phyloP scores from a whole-genome alignment of 2,888 invertebrate species.

The Chloroclystis v-ata region DNA sequence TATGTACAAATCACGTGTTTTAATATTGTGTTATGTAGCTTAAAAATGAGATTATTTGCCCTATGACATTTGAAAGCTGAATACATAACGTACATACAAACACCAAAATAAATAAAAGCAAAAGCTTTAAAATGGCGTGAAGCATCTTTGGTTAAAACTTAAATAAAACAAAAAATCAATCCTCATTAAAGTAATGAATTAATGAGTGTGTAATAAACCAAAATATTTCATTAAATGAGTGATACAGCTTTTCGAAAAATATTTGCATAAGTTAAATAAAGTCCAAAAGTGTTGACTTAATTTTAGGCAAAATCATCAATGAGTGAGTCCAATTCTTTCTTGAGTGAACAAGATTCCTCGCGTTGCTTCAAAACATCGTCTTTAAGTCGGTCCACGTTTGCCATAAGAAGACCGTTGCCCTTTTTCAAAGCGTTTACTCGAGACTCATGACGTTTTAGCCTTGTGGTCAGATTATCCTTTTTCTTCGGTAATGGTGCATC shows the following conservation, averaged over 20 bases:
- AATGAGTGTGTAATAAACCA: no score
- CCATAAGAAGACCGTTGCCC: conserved; percentile 91
- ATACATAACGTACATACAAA: no score
- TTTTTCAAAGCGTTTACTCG: conserved; percentile 89
- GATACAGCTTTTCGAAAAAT: no score
- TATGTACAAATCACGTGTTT: conserved; percentile 42
- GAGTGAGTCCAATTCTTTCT: conserved; percentile 91
- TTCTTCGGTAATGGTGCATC: conserved; percentile 83
- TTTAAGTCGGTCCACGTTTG: conserved; percentile 91
- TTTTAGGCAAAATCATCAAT: conserved; percentile 87
- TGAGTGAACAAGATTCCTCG: conserved; percentile 85
- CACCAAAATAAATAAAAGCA: conserved; percentile 1
- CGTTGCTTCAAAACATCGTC: conserved; percentile 91
- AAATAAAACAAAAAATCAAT: background rate
- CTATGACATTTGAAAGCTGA: no score
- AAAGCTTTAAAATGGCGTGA: background rate
- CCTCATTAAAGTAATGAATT: no score
- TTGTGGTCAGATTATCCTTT: conserved; percentile 80
- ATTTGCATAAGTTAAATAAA: no score
- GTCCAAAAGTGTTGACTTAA: background rate
- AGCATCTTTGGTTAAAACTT: conserved; percentile 1
- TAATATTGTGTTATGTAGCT: background rate
- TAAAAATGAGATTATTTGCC: no score
- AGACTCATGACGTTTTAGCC: conserved; percentile 87
- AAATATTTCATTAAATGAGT: no score